phyloP scores from a whole-genome alignment of 1,140 invertebrate genomes.

The Bursaphelenchus mucronatus region DNA sequence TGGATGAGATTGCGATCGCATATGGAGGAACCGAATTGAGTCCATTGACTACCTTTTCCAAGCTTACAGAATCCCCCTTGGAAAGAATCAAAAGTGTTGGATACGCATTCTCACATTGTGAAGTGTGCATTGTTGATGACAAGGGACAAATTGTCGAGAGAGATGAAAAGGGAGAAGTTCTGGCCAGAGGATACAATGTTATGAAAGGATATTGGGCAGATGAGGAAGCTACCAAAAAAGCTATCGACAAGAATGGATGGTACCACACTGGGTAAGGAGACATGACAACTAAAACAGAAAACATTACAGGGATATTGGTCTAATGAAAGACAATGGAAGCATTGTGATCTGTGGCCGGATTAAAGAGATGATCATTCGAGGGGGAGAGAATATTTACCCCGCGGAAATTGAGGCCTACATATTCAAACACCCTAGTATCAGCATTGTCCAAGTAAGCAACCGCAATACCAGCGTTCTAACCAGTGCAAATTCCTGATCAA shows the following conservation, averaged over 20 bases:
- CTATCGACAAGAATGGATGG: constrained; percentile 72
- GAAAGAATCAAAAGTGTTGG: constrained; percentile 73
- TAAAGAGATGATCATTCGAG: constrained; percentile 82
- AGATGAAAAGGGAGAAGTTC: constrained; percentile 73
- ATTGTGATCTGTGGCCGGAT: constrained; percentile 73
- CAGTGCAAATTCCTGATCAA: no score
- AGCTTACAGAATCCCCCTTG: constrained; percentile 68
- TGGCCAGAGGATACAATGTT: constrained; percentile 69
- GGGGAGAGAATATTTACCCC: constrained; percentile 81
- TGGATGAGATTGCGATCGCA: constrained; percentile 27
- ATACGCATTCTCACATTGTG: constrained; percentile 71
- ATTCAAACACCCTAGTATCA: constrained; percentile 61
- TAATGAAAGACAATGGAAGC: constrained; percentile 73
- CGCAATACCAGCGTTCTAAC: no score
- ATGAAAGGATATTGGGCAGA: constrained; percentile 83
- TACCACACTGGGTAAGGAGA: constrained; percentile 70
- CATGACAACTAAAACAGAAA: constrained; percentile 63
- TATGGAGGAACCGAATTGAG: constrained; percentile 84
- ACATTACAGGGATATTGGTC: constrained; percentile 64
- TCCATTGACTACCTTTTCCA: constrained; percentile 63
- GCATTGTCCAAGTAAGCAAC: no score
- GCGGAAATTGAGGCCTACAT: constrained; percentile 78
- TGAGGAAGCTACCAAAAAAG: constrained; percentile 72
- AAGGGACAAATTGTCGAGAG: constrained; percentile 71
- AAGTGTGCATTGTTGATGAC: constrained; percentile 73